Evolutionary conservation across 2,888 invertebrate genomes (phyloP).

Genomic region (Eupithecia vulgata): DNA sequence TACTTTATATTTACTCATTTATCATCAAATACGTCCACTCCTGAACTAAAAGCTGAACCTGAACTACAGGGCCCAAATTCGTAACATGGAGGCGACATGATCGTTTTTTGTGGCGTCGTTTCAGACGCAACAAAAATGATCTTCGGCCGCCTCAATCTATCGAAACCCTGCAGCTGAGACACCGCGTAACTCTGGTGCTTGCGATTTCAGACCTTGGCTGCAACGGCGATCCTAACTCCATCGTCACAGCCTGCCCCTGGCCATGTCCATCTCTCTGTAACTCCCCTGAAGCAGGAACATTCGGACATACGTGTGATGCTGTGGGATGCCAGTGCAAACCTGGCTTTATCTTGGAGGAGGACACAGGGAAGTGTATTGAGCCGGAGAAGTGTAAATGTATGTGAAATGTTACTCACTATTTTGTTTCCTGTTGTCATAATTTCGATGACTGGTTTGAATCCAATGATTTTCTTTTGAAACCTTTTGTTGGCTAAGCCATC

Average conservation of each 20-base stretch:
- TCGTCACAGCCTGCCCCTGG: slow-evolving; percentile 46
- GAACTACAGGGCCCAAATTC: too few species aligned
- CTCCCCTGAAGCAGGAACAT: slow-evolving; percentile 45
- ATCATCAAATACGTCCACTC: too few species aligned
- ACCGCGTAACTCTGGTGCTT: not conserved
- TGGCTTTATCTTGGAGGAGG: slow-evolving; percentile 45
- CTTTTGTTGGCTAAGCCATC: too few species aligned
- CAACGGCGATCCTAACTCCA: slow-evolving; percentile 50
- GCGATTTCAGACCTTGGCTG: slow-evolving; percentile 38
- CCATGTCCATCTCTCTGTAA: slow-evolving; percentile 50
- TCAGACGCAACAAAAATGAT: too few species aligned
- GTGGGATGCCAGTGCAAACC: slow-evolving; percentile 51
- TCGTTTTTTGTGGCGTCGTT: too few species aligned
- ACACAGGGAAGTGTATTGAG: slow-evolving; percentile 47
- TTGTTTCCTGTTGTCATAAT: not conserved
- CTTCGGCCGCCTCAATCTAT: too few species aligned
- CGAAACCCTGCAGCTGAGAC: too few species aligned
- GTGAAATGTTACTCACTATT: not conserved
- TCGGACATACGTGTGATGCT: slow-evolving; percentile 37
- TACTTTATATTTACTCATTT: too few species aligned
- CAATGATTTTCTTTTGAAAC: too few species aligned
- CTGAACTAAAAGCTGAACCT: too few species aligned
- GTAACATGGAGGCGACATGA: too few species aligned
- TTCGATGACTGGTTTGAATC: too few species aligned
- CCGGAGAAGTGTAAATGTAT: slow-evolving; percentile 49